Base-by-base conservation (phyloP, 2,797 vertebrate species). In the Cirrhinus molitorella region DNA sequence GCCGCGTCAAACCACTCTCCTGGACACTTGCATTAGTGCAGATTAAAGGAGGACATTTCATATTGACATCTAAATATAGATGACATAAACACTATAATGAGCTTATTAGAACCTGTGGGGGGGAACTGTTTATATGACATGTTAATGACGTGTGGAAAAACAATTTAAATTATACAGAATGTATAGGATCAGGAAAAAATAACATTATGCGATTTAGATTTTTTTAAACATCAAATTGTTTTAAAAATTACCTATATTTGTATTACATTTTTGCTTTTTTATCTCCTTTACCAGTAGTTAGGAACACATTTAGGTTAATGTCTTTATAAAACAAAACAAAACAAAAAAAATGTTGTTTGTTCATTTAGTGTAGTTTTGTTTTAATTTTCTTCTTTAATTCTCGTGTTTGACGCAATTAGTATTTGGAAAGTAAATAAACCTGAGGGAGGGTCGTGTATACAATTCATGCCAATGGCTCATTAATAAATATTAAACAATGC, bases 11-110 rank as follows among this genome's bases (percentile, higher is more conserved):
- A 17, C 16, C 21, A 14, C 66, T 71, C 23, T 57, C 40, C 49
- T 59, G 17, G 17, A 72, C n/a, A 65, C 17, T 31, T 51, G 57
- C 5, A 40, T 65, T 40, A 65, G 40, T 59, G 66, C 13, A 19
- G 53, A 66, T 37, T 51, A 51, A 47, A 59, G 21, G 25, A 77
- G 3, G 57, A 63, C 25, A 31, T 63, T 47, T 77, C 16, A 77
- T 61, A 63, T 77, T 8, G 10, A 3, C 40, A 77, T 31, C 17
- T 45, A 57, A 57, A 40, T 25, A 21, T 47, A 14, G 17, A 28
- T 31, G 17, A n/a, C 57, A 77, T 57, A 63, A n/a, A 77, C 40
- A 31, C 28, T 31, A 34, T 53, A 51, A 72, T 72, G 5, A 72
- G 47, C 25, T 51, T 68, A n/a, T 12, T 45, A 43, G 37, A 49